Percentiles rank a stretch among this genome's conserved stretches.
Evolutionary conservation across 2,797 vertebrate genomes (phyloP).

Genomic region (Knipowitschia caucasica): DNA sequence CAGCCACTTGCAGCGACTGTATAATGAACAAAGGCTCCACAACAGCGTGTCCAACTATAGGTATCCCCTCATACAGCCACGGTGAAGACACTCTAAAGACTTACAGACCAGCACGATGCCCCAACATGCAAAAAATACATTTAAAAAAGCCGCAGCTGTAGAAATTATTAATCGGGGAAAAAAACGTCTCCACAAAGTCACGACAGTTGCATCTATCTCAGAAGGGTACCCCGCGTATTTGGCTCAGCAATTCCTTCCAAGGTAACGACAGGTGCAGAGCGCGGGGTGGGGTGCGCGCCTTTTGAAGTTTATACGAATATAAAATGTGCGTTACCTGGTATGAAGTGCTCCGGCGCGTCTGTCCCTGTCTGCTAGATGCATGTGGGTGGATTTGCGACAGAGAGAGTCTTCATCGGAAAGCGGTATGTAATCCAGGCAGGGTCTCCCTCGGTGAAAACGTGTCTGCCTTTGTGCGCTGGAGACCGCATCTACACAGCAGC

Average conservation of each 20-base stretch:
- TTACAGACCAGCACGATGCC: no score
- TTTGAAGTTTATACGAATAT: slow-evolving; percentile 1
- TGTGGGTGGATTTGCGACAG: slow-evolving; percentile 69
- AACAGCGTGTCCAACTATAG: slow-evolving; percentile 53
- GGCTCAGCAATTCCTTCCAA: slow-evolving; percentile 22
- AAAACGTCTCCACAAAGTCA: slow-evolving; percentile 28
- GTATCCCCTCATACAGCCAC: slow-evolving; percentile 59
- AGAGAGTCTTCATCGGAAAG: slow-evolving; percentile 51
- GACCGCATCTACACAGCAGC: slow-evolving; percentile 59
- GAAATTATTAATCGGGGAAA: slow-evolving; percentile 4
- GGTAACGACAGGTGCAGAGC: slow-evolving; percentile 30
- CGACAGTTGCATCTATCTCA: slow-evolving; percentile 14
- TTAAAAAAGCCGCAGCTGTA: slow-evolving; percentile 6
- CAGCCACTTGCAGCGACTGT: slow-evolving; percentile 43
- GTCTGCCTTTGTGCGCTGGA: slow-evolving; percentile 44
- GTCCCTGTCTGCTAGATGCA: slow-evolving; percentile 53
- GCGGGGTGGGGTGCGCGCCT: slow-evolving; percentile 55
- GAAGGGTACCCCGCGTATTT: neutral
- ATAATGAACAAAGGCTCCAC: slow-evolving; percentile 72
- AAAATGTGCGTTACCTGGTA: slow-evolving; percentile 60
- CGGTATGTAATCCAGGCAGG: slow-evolving; percentile 66
- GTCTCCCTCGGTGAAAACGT: slow-evolving; percentile 48
- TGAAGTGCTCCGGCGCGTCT: slow-evolving; percentile 64
- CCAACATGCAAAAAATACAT: slow-evolving; percentile 12
- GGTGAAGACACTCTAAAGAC: no score